These are phyloP conservation scores for Eleginops maclovinus DNA, from an alignment of 2,113 vertebrate genomes.

Conservation along the genomic window DNA sequence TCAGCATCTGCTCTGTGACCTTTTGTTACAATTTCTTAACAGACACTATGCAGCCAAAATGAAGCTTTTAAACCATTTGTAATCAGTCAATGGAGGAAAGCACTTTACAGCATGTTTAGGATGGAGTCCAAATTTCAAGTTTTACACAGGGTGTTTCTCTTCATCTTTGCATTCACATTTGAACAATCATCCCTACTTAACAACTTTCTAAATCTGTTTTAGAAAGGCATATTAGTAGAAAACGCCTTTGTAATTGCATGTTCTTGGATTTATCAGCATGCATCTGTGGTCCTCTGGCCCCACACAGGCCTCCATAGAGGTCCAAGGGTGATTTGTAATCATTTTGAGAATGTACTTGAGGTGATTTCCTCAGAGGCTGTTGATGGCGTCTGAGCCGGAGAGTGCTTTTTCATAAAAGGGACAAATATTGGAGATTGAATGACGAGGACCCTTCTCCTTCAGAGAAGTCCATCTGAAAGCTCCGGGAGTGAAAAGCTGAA, in stretches of 20 bases:
- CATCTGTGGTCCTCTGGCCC: conserved; percentile 8
- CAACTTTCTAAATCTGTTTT: background rate
- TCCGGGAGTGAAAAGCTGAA: conserved; percentile 63
- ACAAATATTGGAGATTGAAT: conserved; percentile 67
- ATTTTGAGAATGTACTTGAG: conserved; percentile 77
- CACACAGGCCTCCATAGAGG: conserved; percentile 13
- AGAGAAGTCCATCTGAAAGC: conserved; percentile 58
- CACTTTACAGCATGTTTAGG: accelerated
- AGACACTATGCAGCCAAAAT: background rate
- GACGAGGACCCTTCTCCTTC: conserved; percentile 68
- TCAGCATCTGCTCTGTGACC: background rate
- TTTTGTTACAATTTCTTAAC: background rate
- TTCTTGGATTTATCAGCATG: conserved; percentile 8
- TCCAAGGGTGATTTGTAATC: conserved; percentile 66
- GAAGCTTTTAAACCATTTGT: background rate
- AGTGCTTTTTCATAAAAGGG: conserved; percentile 60
- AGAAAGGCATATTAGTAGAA: background rate
- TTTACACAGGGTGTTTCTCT: conserved; percentile 6
- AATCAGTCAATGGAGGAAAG: background rate
- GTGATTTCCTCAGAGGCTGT: conserved; percentile 56
- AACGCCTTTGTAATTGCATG: background rate
- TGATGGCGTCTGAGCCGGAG: conserved; percentile 47
- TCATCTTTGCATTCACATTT: conserved; percentile 9
- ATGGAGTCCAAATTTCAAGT: background rate
- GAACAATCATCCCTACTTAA: conserved; percentile 8